phyloP scores from a whole-genome alignment of 2,113 vertebrate genomes.

The Indri indri region DNA sequence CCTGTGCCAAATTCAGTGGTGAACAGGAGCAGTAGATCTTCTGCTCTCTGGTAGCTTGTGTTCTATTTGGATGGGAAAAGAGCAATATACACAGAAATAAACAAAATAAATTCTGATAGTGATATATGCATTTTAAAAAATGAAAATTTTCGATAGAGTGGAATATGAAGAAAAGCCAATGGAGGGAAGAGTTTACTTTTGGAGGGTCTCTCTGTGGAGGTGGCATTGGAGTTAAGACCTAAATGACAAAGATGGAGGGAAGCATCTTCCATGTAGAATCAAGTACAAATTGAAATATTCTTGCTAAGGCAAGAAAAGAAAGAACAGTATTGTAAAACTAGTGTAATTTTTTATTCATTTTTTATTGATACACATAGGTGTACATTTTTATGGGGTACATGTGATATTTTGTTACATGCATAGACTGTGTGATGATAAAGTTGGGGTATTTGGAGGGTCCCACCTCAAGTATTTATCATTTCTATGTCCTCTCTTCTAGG shows the following conservation, averaged over 20 bases:
- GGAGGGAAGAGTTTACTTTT: not conserved
- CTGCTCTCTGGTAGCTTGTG: not conserved
- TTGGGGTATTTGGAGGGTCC: too few species aligned
- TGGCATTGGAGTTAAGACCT: not conserved
- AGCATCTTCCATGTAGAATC: not conserved
- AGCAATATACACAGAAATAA: not conserved
- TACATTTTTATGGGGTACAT: too few species aligned
- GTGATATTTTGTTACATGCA: too few species aligned
- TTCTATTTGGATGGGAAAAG: not conserved
- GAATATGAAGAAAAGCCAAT: not conserved
- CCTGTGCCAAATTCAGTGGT: not conserved
- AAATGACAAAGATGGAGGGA: not conserved
- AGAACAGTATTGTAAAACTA: not conserved
- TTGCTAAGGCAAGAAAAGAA: not conserved
- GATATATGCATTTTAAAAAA: not conserved
- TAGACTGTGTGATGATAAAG: too few species aligned
- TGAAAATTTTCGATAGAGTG: not conserved
- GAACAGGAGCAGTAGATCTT: accelerated
- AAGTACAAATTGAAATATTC: not conserved
- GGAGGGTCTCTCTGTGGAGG: not conserved
- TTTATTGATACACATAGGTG: too few species aligned
- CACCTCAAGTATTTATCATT: too few species aligned
- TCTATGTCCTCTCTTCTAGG: too few species aligned
- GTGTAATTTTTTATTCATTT: too few species aligned
- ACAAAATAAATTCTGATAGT: not conserved